These are phyloP conservation scores for Merodon equestris DNA, from an alignment of 2,888 invertebrate species.

Conservation along the genomic window DNA sequence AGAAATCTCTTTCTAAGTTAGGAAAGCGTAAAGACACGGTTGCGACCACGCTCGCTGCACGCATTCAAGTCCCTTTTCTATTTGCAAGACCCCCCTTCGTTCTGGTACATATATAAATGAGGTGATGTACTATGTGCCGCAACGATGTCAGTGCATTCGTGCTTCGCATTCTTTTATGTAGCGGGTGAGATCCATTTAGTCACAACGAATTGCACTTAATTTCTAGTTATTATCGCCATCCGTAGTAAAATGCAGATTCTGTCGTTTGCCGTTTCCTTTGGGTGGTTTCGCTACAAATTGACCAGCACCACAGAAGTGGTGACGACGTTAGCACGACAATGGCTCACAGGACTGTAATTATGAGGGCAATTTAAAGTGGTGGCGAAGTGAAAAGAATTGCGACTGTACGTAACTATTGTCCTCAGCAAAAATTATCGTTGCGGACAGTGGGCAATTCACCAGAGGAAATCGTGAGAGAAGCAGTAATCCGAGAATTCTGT, in stretches of 20 bases:
- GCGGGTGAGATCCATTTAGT: conserved; percentile 54
- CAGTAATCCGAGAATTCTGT: conserved; percentile 61
- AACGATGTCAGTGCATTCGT: conserved; percentile 28
- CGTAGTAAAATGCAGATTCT: conserved; percentile 8
- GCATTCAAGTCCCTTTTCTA: no score
- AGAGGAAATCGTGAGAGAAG: conserved; percentile 24
- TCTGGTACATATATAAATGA: background rate
- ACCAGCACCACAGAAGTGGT: conserved; percentile 28
- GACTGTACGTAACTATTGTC: no score
- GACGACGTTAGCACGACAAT: conserved; percentile 11
- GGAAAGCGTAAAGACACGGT: conserved; percentile 64
- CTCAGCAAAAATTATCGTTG: conserved; percentile 18
- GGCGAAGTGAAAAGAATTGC: no score
- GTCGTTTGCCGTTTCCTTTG: conserved; percentile 15
- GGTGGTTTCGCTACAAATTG: conserved; percentile 37
- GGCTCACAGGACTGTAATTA: conserved; percentile 45
- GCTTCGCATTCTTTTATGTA: conserved; percentile 41
- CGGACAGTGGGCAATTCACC: conserved; percentile 52
- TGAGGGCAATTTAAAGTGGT: conserved; percentile 62
- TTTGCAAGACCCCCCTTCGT: conserved; percentile 21
- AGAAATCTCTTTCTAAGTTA: conserved; percentile 52
- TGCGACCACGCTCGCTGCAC: conserved; percentile 43
- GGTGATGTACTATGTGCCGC: background rate
- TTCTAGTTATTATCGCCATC: conserved; percentile 48
- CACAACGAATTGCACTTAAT: conserved; percentile 63